Evolutionary conservation across 1,140 invertebrate species (phyloP).

Genomic region (Brachionus sp.): DNA sequence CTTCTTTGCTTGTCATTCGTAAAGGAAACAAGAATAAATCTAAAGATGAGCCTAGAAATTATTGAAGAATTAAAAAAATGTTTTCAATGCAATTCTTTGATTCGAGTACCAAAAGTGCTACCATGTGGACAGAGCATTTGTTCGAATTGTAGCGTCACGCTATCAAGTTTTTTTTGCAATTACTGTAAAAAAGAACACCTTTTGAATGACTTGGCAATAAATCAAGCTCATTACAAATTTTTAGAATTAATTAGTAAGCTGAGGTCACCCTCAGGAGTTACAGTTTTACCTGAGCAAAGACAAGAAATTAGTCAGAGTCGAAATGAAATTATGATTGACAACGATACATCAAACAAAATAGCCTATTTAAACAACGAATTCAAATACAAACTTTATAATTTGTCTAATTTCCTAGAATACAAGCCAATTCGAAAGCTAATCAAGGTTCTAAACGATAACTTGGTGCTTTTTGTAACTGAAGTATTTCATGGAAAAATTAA

Average conservation of each 20-base stretch:
- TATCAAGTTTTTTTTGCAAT: neutral
- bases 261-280: neutral
- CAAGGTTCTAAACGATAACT: neutral
- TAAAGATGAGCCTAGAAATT: neutral
- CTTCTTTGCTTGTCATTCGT: neutral
- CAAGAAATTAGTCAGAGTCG: neutral
- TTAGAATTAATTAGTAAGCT: neutral
- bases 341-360: neutral
- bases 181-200: neutral
- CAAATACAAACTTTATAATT: neutral
- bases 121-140: constrained; percentile 16
- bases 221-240: constrained; percentile 4
- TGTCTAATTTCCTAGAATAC: neutral
- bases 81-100: neutral
- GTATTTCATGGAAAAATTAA: neutral
- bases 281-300: neutral
- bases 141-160: neutral
- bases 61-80: neutral
- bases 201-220: neutral
- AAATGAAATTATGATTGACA: neutral
- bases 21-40: neutral
- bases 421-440: neutral
- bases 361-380: constrained; percentile 22
- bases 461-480: neutral
- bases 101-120: neutral